Percentiles rank a stretch among this genome's conserved stretches.
Evolutionary conservation across 2,888 invertebrate genomes (phyloP).

Genomic region (Pristionchus mayeri): DNA sequence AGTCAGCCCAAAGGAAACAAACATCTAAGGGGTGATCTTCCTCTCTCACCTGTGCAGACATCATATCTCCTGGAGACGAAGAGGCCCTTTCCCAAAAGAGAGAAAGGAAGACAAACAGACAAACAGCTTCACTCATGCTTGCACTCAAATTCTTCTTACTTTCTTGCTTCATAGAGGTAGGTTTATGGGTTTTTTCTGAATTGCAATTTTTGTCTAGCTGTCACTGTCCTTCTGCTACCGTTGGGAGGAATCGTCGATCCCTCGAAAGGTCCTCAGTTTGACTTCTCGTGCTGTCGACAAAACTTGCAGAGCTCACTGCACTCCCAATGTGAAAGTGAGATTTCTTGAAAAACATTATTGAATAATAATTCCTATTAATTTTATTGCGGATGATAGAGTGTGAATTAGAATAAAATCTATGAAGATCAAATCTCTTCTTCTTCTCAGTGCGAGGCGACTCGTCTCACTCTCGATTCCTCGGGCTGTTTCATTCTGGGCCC

Average conservation of each 20-base stretch:
- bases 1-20: too few relatives aligned
- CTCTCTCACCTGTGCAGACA: neutral
- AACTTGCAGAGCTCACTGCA: neutral
- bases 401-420: too few relatives aligned
- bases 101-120: neutral
- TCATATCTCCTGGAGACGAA: neutral
- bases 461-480: neutral
- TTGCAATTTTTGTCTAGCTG: neutral
- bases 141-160: neutral
- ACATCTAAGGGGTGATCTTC: too few relatives aligned
- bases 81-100: neutral
- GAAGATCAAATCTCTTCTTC: too few relatives aligned
- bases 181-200: neutral
- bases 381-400: too few relatives aligned
- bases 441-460: slow-evolving; percentile 2
- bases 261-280: neutral
- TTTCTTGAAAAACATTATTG: too few relatives aligned
- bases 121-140: neutral
- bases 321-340: neutral
- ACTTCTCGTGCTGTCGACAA: neutral
- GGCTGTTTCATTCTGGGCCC: neutral
- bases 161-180: neutral
- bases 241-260: neutral
- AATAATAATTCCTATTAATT: too few relatives aligned
- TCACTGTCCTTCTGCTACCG: neutral